Evolutionary conservation across 2,888 invertebrate species (phyloP).

Genomic region (Barypeithes pellucidus): DNA sequence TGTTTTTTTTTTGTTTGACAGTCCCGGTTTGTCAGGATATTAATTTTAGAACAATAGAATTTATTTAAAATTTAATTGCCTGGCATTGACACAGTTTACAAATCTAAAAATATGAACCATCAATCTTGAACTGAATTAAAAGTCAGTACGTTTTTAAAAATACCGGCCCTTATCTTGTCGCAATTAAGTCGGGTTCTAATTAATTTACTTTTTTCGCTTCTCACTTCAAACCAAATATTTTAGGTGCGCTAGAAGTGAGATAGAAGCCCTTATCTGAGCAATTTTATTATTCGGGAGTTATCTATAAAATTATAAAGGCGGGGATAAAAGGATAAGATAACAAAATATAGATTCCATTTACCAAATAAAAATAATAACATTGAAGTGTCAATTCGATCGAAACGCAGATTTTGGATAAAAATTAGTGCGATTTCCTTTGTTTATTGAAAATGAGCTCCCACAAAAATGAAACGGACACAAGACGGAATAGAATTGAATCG

Average conservation of each 20-base stretch:
- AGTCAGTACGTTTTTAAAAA: not conserved
- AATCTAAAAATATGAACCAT: not conserved
- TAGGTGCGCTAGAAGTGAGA: not conserved
- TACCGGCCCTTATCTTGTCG: not conserved
- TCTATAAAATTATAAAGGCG: conserved; percentile 4
- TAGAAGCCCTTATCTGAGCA: not conserved
- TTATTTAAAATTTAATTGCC: too few species aligned
- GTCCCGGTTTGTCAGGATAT: too few species aligned
- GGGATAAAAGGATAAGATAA: conserved; percentile 18
- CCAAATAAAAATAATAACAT: conserved; percentile 3
- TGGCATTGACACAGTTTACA: too few species aligned
- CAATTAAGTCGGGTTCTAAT: too few species aligned
- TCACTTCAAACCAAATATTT: too few species aligned
- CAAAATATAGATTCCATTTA: not conserved
- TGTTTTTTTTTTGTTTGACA: too few species aligned
- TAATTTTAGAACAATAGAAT: too few species aligned
- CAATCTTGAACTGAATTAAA: not conserved
- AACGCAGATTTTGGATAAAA: not conserved
- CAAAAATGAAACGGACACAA: conserved; percentile 1
- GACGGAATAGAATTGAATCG: too few species aligned
- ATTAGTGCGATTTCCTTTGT: not conserved
- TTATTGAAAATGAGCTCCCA: not conserved
- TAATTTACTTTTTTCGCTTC: too few species aligned
- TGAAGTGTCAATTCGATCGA: not conserved
- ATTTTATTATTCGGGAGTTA: not conserved